phyloP scores from a whole-genome alignment of 2,113 vertebrate species.

The Zapornia atra region DNA sequence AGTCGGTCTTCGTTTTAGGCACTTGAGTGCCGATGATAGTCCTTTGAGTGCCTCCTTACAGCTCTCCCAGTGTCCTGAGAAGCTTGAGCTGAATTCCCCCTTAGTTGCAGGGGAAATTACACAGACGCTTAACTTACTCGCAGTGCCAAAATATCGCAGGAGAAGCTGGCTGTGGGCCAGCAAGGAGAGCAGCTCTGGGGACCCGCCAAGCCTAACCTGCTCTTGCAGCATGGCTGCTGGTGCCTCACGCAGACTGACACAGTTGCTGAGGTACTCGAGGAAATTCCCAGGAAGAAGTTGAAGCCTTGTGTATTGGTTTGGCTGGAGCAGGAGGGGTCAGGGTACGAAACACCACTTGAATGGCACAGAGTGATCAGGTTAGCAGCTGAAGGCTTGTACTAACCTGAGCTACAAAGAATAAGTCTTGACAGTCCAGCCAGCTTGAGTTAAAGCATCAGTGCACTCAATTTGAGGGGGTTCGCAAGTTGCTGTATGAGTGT shows the following conservation, averaged over 20 bases:
- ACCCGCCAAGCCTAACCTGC: not conserved
- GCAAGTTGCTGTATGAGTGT: not conserved
- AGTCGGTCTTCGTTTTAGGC: not conserved
- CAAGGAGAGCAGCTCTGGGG: accelerated
- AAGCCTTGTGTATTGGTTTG: not conserved
- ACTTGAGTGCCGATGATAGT: not conserved
- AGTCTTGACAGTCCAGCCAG: not conserved
- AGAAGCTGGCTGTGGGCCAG: accelerated
- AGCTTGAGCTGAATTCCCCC: not conserved
- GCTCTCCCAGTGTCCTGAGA: not conserved
- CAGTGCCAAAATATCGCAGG: not conserved
- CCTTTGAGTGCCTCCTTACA: not conserved
- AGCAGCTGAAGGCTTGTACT: not conserved
- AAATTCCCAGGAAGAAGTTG: not conserved
- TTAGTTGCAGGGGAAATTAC: not conserved
- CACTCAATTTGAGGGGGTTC: not conserved
- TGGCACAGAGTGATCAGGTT: accelerated
- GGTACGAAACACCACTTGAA: not conserved
- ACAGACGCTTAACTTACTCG: not conserved
- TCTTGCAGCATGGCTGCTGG: not conserved
- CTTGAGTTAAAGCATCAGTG: not conserved
- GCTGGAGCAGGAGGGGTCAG: not conserved
- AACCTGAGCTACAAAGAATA: not conserved
- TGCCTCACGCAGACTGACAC: accelerated
- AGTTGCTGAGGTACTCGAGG: not conserved